phyloP scores from a whole-genome alignment of 2,797 vertebrate species.

The Cryptoprocta ferox region DNA sequence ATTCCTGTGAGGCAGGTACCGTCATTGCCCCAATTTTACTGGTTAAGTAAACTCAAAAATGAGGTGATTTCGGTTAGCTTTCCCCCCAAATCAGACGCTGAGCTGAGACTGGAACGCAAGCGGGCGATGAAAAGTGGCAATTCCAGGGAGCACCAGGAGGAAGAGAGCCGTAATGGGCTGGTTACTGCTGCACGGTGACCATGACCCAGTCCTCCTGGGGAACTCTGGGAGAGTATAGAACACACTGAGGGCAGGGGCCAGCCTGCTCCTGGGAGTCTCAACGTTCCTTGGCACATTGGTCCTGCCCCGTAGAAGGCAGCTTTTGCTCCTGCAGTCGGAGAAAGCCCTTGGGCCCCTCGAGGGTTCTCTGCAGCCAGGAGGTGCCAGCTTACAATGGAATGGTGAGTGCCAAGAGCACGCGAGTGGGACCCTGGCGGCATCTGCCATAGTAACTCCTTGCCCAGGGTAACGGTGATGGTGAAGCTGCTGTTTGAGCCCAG shows the following conservation, averaged over 20 bases:
- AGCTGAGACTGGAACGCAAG: background rate
- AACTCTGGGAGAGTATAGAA: background rate
- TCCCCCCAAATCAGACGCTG: background rate
- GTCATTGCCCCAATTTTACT: background rate
- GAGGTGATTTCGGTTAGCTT: background rate
- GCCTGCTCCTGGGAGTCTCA: background rate
- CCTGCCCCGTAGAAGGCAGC: background rate
- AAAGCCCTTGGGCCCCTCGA: conserved; percentile 1
- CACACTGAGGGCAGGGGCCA: background rate
- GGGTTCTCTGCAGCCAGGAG: conserved; percentile 39
- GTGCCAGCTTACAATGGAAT: background rate
- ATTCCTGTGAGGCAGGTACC: background rate
- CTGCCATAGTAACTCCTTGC: conserved; percentile 8
- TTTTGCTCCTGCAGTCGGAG: background rate
- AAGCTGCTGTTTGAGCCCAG: conserved; percentile 20
- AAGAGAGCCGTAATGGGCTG: background rate
- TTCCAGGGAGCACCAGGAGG: background rate
- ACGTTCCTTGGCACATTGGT: background rate
- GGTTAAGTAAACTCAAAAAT: background rate
- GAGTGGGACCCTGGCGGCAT: background rate
- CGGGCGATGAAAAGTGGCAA: background rate
- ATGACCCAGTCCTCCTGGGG: background rate
- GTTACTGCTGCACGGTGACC: background rate
- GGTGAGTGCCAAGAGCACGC: rapidly evolving
- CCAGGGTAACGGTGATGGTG: background rate